These are phyloP conservation scores for Calypte anna DNA, from an alignment of 2,113 vertebrate genomes.

Conservation along the genomic window DNA sequence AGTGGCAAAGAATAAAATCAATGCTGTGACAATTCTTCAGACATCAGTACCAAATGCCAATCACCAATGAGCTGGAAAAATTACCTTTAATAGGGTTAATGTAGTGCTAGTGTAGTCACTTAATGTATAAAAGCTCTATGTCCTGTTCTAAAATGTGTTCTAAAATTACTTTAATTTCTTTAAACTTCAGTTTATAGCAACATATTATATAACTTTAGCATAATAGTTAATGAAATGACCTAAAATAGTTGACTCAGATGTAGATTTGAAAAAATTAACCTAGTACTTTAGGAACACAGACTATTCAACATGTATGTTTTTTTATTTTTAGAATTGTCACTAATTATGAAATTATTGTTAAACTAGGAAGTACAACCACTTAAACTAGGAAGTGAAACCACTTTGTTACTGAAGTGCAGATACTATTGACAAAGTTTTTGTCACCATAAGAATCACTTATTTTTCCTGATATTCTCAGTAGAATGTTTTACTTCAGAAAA, in stretches of 20 bases:
- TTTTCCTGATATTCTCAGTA: neutral
- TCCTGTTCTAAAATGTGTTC: slow-evolving; percentile 35
- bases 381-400: neutral
- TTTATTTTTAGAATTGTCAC: neutral
- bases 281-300: neutral
- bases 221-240: neutral
- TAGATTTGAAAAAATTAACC: neutral
- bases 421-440: neutral
- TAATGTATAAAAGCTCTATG: slow-evolving; percentile 32
- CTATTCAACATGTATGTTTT: neutral
- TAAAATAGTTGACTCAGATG: neutral
- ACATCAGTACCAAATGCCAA: slow-evolving; percentile 48
- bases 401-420: neutral
- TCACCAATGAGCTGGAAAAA: slow-evolving; percentile 64
- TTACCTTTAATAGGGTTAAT: slow-evolving; percentile 49
- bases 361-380: neutral
- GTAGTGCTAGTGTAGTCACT: neutral
- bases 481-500: neutral
- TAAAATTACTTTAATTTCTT: slow-evolving; percentile 19
- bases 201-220: neutral
- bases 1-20: slow-evolving; percentile 56
- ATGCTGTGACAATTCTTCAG: slow-evolving; percentile 29
- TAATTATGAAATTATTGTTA: neutral
- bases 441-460: neutral
- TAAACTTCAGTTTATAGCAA: neutral